A percentile compares a stretch with the other conserved stretches of the same genome.
These are phyloP conservation scores for Microctenopoma stevenorrisi DNA, from an alignment of 2,797 vertebrate species.

Conservation along the genomic window DNA sequence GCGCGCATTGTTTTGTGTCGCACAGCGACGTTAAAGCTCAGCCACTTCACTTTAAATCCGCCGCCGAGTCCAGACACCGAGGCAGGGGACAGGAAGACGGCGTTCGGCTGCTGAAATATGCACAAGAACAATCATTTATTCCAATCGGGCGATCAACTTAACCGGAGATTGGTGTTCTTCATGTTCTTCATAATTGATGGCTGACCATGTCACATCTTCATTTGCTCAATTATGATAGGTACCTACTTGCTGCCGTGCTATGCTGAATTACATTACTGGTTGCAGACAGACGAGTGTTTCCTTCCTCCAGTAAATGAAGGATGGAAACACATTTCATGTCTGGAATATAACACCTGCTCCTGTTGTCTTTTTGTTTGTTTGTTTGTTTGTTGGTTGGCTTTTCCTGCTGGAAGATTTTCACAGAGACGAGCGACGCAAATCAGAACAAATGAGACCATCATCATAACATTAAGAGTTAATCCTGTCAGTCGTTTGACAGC, in stretches of 20 bases:
- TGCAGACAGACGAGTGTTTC: constrained; percentile 66
- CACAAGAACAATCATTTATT: constrained; percentile 63
- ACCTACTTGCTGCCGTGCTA: constrained; percentile 70
- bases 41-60: constrained; percentile 63
- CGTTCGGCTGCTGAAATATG: constrained; percentile 53
- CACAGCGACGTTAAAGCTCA: constrained; percentile 45
- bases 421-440: constrained; percentile 6
- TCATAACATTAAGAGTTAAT: neutral
- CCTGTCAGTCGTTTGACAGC: neutral
- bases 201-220: constrained; percentile 83
- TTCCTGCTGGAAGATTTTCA: constrained; percentile 3
- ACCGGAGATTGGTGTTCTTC: constrained; percentile 67
- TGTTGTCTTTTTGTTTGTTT: neutral
- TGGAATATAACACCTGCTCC: constrained; percentile 56
- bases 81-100: neutral
- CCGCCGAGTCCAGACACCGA: constrained; percentile 28
- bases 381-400: too few species aligned
- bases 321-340: constrained; percentile 33
- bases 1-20: constrained; percentile 40
- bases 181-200: constrained; percentile 77
- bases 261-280: constrained; percentile 77
- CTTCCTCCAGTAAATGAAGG: constrained; percentile 43
- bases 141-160: constrained; percentile 59
- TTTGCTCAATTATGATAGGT: constrained; percentile 75
- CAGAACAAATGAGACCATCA: neutral